These are phyloP conservation scores for Cliona cf. orientalis DNA, from an alignment of 37 sponge, comb jelly and placozoan species.

Conservation along the genomic window DNA sequence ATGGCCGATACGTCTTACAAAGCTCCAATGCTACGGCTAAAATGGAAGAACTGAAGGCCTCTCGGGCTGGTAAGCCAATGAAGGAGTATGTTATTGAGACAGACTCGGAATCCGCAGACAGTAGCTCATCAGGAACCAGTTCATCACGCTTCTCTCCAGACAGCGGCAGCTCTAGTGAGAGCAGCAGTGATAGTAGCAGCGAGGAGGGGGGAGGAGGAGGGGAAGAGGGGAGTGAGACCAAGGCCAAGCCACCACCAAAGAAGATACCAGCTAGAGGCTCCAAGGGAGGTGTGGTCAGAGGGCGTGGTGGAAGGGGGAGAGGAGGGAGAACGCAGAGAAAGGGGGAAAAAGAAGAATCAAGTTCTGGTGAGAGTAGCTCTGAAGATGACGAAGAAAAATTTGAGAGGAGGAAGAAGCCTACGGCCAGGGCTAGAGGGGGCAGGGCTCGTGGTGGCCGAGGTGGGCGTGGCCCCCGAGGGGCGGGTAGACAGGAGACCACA, in stretches of 20 bases:
- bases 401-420: neutral
- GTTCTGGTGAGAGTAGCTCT: constrained; percentile 22
- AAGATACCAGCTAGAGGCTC: neutral
- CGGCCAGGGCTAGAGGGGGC: neutral
- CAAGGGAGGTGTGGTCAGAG: constrained; percentile 19
- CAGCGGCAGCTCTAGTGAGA: constrained; percentile 29
- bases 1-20: too few species aligned
- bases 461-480: constrained; percentile 27
- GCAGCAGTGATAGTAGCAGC: constrained; percentile 30
- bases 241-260: constrained; percentile 16
- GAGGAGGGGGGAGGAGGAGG: constrained; percentile 5
- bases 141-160: constrained; percentile 20
- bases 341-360: neutral
- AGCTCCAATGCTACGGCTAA: constrained; percentile 4
- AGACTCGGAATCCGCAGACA: constrained; percentile 46
- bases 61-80: constrained; percentile 15
- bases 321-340: constrained; percentile 5
- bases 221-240: constrained; percentile 2
- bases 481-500: neutral
- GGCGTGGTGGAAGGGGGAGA: constrained; percentile 15
- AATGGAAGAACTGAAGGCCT: constrained; percentile 35
- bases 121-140: constrained; percentile 48
- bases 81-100: constrained; percentile 69
- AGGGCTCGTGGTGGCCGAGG: constrained; percentile 26
- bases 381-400: neutral